Percentiles rank a stretch among this genome's conserved stretches.
phyloP scores from a whole-genome alignment of 2,888 invertebrate genomes.

The Lycocerus yunnanus region DNA sequence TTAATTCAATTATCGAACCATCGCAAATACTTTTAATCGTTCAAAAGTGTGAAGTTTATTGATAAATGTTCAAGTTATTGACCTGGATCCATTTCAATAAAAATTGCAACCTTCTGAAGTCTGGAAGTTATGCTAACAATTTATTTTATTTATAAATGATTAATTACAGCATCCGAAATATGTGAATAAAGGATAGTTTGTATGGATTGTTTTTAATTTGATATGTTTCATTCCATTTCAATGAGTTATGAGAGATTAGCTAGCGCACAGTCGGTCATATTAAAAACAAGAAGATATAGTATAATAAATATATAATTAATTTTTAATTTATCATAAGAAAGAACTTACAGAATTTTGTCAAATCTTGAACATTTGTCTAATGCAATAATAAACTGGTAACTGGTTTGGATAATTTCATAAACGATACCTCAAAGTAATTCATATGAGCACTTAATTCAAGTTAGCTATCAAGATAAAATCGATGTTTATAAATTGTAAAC shows the following conservation, averaged over 20 bases:
- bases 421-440: not conserved
- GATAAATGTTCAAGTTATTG: not conserved
- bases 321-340: not conserved
- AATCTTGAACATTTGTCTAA: too few species aligned
- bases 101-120: not conserved
- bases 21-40: too few species aligned
- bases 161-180: not conserved
- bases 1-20: too few species aligned
- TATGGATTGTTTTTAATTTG: not conserved
- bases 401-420: not conserved
- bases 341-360: not conserved
- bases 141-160: not conserved
- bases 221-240: not conserved
- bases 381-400: not conserved
- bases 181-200: not conserved
- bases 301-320: too few species aligned
- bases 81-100: not conserved
- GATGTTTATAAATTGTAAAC: not conserved
- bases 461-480: not conserved
- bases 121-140: not conserved
- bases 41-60: too few species aligned
- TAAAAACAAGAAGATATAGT: too few species aligned
- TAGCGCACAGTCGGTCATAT: too few species aligned
- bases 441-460: not conserved
- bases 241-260: too few species aligned